These are phyloP conservation scores for Allobates femoralis DNA, from an alignment of 2,797 vertebrate genomes.

Conservation along the genomic window DNA sequence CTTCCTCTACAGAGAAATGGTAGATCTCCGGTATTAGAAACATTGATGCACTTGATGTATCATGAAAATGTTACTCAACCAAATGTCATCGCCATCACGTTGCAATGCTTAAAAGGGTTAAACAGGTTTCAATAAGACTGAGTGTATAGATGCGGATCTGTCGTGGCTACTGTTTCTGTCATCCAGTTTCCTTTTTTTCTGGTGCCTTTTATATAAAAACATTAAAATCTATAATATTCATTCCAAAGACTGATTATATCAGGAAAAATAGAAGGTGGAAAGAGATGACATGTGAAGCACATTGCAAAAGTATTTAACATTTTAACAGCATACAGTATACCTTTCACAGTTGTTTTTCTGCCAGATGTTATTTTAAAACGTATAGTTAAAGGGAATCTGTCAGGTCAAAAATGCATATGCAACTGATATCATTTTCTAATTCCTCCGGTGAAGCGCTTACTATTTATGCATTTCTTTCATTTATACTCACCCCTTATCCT, in stretches of 20 bases:
- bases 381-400: too few relatives aligned
- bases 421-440: too few relatives aligned
- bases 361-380: too few relatives aligned
- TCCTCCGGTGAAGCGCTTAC: too few relatives aligned
- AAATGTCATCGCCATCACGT: constrained; percentile 62
- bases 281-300: background rate
- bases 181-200: constrained; percentile 1
- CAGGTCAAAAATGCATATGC: too few relatives aligned
- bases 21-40: constrained; percentile 44
- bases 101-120: constrained; percentile 61
- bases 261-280: background rate
- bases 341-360: too few relatives aligned
- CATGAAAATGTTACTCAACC: constrained; percentile 61
- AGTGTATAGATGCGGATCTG: background rate
- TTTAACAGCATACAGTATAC: background rate
- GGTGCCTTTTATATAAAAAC: background rate
- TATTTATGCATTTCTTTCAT: too few relatives aligned
- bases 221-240: background rate
- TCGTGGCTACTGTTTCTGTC: constrained; percentile 21
- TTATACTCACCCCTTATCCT: too few relatives aligned
- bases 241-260: background rate
- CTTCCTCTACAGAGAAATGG: constrained; percentile 11
- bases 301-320: background rate
- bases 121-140: constrained; percentile 41
- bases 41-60: constrained; percentile 49